phyloP scores from a whole-genome alignment of 2,888 invertebrate genomes.

The Abrostola triplasia region DNA sequence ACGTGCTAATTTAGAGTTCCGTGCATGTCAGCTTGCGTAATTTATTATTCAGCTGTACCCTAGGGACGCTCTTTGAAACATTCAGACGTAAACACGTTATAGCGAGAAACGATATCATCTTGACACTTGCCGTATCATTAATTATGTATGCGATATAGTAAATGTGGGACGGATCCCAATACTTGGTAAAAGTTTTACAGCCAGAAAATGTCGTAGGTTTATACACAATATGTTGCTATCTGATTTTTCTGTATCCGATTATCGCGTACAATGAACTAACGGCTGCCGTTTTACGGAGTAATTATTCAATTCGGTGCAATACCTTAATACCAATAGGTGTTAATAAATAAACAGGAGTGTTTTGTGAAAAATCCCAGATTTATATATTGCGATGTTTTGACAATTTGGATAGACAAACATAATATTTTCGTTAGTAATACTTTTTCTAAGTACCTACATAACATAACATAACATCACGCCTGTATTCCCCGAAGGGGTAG shows the following conservation, averaged over 20 bases:
- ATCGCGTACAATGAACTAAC: no score
- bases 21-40: conserved; percentile 38
- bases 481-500: no score
- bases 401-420: conserved; percentile 16
- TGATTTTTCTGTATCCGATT: no score
- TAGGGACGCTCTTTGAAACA: conserved; percentile 47
- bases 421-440: conserved; percentile 18
- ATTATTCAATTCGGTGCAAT: neutral
- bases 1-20: conserved; percentile 43
- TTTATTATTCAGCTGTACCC: conserved; percentile 52
- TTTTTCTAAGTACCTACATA: conserved; percentile 13
- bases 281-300: no score
- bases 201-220: neutral
- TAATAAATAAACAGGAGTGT: conserved; percentile 6
- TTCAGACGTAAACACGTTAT: conserved; percentile 32
- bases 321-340: neutral
- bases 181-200: conserved; percentile 29
- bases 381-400: conserved; percentile 18
- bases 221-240: no score
- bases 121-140: conserved; percentile 35
- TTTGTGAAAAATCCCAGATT: conserved; percentile 16
- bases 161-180: neutral
- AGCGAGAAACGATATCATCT: conserved; percentile 37
- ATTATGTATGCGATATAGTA: conserved; percentile 28
- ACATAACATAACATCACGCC: no score